Percentiles rank a stretch among this genome's conserved stretches.
Conservation (phyloP, 1,140 invertebrate genomes). For the Cataglyphis hispanica region DNA sequence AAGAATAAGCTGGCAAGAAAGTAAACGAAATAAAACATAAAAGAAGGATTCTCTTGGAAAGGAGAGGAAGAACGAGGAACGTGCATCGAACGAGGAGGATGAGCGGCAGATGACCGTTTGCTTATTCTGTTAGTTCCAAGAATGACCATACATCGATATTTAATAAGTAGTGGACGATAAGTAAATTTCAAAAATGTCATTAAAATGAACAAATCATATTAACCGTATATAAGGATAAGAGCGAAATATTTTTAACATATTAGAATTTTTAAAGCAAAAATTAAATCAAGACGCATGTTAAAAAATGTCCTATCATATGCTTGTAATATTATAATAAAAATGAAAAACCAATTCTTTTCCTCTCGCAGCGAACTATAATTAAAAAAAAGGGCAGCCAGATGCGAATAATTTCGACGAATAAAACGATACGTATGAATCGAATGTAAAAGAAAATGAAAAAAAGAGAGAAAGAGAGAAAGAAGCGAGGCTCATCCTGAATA, state of each 20-base stretch:
- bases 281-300: not conserved
- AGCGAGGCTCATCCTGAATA: constrained; percentile 46
- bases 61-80: constrained; percentile 38
- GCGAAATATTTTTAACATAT: not conserved
- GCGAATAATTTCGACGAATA: constrained; percentile 7
- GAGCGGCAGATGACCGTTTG: constrained; percentile 44
- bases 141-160: constrained; percentile 34
- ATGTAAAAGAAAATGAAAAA: constrained; percentile 49
- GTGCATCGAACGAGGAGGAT: constrained; percentile 20
- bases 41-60: constrained; percentile 32
- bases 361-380: not conserved
- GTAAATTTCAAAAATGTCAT: constrained; percentile 11
- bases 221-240: not conserved
- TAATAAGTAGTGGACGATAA: constrained; percentile 12
- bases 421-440: constrained; percentile 14
- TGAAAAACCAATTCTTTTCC: not conserved
- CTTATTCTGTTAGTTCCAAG: constrained; percentile 43
- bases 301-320: not conserved
- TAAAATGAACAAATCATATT: constrained; percentile 15
- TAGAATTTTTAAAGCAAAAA: not conserved
- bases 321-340: not conserved
- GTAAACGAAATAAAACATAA: constrained; percentile 67
- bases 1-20: constrained; percentile 34
- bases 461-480: constrained; percentile 66
- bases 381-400: not conserved